Base-by-base conservation (phyloP, 2,888 invertebrate species). In the Balanococcus diminutus region DNA sequence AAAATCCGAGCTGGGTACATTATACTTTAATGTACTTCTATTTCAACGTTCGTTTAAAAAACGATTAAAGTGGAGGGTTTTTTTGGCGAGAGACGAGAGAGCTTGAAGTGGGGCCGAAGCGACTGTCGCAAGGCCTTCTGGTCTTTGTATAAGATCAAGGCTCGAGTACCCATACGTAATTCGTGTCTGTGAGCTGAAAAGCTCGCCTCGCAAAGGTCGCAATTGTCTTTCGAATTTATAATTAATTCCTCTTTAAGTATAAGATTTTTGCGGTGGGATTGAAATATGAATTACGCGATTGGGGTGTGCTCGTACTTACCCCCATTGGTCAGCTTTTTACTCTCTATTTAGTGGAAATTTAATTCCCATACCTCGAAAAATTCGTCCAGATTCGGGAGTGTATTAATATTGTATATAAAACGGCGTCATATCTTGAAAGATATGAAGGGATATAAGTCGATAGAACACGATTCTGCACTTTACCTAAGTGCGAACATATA, bases 381-480 rank as follows among this genome's bases (percentile, higher is more conserved):
- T n/a, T n/a, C n/a, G n/a, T 67, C 28, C 14, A 67, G 67, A 67
- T 28, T 67, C 67, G 42, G 28, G 82, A 32, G 82, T 82, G 51
- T 82, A 51, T 82, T 46, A 82, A 82, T 82, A 56, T 82, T 82
- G 56, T 82, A 82, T 81, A 84, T 75, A 85, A 72, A 75, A 75
- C 75, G 46, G 39, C 46, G 85, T 79, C 32, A 84, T 84, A 72
- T 84, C 84, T 84, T 84, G 19, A 42, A 85, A 85, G 85, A 85
- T 85, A 85, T 79, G 85, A 85, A 85, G 79, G 85, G 85, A 85
- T 85, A 75, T 85, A 75, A 85, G 85, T 85, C 85, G 85, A 85
- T 85, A 85, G 32, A 85, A 85, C 85, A 85, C 79, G 85, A 85
- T 75, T 85, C 85, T 85, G 85, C 85, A 85, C 85, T 85, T 85